Base-by-base conservation (phyloP, 2,113 vertebrate genomes). In the Cebus imitator region DNA sequence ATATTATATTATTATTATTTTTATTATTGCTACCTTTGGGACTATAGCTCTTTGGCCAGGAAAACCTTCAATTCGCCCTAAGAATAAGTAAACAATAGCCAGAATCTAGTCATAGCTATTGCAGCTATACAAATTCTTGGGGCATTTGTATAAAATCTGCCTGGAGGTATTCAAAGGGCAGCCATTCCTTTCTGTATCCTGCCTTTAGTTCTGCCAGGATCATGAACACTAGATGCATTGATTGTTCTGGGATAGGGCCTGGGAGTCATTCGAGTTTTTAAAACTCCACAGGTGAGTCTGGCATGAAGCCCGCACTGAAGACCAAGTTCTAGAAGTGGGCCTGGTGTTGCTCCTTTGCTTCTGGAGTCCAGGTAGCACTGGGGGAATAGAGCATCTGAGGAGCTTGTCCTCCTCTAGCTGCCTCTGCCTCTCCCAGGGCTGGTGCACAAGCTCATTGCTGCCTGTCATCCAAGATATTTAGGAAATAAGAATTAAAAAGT, bases 261-360 rank as follows among this genome's bases (percentile, higher is more conserved):
- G 48, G 25, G 7, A 25, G 84, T 61, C 9, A 8, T 16, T 58
- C 2, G 11, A n/a, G 21, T 20, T n/a, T 76, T 68, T 72, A 35
- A 3, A 40, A 40, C 5, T 70, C 43, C 30, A 50, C 0, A 1
- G 11, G 1, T n/a, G 27, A 70, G 58, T 43, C 43, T 11, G 30
- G n/a, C 45, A 37, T 70, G 21, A 4, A 82, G 30, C 13, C 8
- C 5, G 3, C 8, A n/a, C 0, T 80, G 43, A 90, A 5, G 61
- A 37, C 4, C 55, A 50, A 48, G 9, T 43, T 85, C 35, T 40
- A 23, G 11, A 35, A 68, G 64, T 23, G 16, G 3, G 21, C 21
- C 43, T 11, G 13, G 30, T 78, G 6, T 8, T 40, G 17, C 8
- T 35, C 10, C 12, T 43, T 11, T 30, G 35, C 30, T 76, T 76